Conservation (phyloP, 2,797 vertebrate genomes). For the Benthosema pterotum region DNA sequence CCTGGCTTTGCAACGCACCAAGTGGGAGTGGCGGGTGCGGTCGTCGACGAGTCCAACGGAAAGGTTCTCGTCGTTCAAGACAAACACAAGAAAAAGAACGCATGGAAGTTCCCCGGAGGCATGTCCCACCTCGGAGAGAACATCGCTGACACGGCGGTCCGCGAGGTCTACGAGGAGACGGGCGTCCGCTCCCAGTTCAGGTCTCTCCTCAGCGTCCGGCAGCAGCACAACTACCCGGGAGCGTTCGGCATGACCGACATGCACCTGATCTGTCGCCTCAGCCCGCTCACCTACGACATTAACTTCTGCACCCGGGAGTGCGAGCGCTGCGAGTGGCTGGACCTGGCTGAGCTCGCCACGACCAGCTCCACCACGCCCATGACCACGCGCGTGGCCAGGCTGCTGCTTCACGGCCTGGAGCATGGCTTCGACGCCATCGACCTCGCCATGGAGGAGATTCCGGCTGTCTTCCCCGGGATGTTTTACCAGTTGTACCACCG, state of each 20-base stretch:
- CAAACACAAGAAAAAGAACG: no score
- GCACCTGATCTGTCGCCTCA: conserved; percentile 92
- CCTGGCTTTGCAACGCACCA: conserved; percentile 91
- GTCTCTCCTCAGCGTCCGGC: conserved; percentile 91
- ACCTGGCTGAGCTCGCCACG: conserved; percentile 78
- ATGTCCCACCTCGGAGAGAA: no score
- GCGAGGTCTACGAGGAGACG: conserved; percentile 95
- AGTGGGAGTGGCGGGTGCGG: conserved; percentile 95
- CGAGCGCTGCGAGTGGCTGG: conserved; percentile 90
- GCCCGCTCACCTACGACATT: conserved; percentile 85
- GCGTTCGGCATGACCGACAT: conserved; percentile 94
- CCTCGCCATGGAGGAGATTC: conserved; percentile 84
- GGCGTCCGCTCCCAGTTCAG: conserved; percentile 90
- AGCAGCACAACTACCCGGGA: conserved; percentile 90
- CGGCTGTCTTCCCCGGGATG: conserved; percentile 84
- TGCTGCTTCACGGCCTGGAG: conserved; percentile 85
- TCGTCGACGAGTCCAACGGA: no score
- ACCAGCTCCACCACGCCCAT: conserved; percentile 81
- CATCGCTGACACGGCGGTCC: conserved; percentile 88
- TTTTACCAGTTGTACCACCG: conserved; percentile 92
- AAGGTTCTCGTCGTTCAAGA: no score
- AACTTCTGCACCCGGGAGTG: conserved; percentile 91
- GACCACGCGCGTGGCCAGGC: conserved; percentile 84
- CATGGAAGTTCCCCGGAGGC: no score
- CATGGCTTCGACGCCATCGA: conserved; percentile 88